Conservation (phyloP, 2,113 vertebrate species). For the Dasyprocta punctata region DNA sequence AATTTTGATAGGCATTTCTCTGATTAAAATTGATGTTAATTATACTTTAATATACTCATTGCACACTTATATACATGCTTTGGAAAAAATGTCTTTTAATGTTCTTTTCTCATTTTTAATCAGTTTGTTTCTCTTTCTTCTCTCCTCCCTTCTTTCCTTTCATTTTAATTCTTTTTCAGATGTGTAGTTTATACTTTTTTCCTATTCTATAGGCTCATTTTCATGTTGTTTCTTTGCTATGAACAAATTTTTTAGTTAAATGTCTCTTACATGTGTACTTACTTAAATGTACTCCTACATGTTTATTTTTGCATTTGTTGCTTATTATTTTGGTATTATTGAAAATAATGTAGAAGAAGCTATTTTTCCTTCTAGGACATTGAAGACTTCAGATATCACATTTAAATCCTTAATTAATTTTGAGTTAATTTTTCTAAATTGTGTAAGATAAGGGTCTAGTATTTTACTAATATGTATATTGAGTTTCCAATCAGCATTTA, state of each 20-base stretch:
- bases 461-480: not conserved
- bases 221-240: not conserved
- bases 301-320: not conserved
- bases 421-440: not conserved
- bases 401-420: not conserved
- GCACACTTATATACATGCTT: not conserved
- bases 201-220: not conserved
- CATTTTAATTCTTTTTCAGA: not conserved
- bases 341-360: not conserved
- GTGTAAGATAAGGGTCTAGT: not conserved
- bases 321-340: not conserved
- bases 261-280: not conserved
- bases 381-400: not conserved
- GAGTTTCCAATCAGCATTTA: not conserved
- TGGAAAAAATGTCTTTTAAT: not conserved
- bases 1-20: not conserved
- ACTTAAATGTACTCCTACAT: not conserved
- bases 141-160: too few relatives aligned
- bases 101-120: not conserved
- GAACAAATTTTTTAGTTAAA: not conserved
- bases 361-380: not conserved
- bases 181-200: not conserved
- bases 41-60: not conserved
- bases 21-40: not conserved
- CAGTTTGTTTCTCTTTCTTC: not conserved